phyloP scores from a whole-genome alignment of 2,888 invertebrate species.

The Coremacera marginata region DNA sequence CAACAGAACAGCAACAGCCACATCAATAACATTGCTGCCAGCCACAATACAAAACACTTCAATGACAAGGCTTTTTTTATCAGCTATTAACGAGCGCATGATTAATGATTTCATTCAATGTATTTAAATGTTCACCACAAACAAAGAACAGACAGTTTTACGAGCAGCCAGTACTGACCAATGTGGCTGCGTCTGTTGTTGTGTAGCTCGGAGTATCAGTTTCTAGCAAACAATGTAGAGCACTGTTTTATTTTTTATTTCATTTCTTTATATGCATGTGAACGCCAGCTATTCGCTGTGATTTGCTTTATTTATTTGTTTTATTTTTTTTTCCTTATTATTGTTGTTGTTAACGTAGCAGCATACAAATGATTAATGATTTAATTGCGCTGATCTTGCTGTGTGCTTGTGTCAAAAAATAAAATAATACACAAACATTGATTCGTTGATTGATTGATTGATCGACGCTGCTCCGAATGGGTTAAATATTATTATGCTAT shows the following conservation, averaged over 20 bases:
- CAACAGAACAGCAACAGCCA: background rate
- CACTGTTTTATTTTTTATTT: too few species aligned
- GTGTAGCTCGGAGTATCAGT: background rate
- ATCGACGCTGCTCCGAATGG: background rate
- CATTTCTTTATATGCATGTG: background rate
- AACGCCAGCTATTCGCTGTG: background rate
- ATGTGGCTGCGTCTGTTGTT: background rate
- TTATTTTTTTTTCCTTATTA: background rate
- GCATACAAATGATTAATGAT: background rate
- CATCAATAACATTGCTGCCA: background rate
- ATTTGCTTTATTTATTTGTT: background rate
- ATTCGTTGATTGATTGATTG: background rate
- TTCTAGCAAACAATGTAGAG: background rate
- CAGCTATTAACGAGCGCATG: slow-evolving; percentile 2
- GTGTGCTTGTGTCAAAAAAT: background rate
- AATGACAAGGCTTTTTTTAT: background rate
- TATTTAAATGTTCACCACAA: background rate
- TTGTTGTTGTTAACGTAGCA: background rate
- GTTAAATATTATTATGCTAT: background rate
- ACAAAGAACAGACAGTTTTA: background rate
- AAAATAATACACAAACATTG: background rate
- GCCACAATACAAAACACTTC: too few species aligned
- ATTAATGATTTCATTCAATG: background rate
- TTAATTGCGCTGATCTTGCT: background rate
- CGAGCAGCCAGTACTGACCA: background rate